Evolutionary conservation across 2,797 vertebrate species (phyloP).

Genomic region (Myiothlypis coronata): DNA sequence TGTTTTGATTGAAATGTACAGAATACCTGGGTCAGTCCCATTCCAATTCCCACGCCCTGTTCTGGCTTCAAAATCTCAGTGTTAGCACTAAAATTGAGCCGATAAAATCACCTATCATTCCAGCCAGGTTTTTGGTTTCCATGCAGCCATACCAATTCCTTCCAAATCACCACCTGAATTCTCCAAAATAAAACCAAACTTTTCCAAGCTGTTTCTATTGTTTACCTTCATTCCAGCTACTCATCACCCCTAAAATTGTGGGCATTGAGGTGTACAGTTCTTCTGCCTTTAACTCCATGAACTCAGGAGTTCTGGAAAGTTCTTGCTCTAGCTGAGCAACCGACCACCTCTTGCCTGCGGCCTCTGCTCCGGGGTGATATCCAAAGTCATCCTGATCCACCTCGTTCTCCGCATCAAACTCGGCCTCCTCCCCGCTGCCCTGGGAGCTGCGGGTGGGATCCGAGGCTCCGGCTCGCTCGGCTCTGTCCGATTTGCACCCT

Average conservation of each 20-base stretch:
- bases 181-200: not conserved
- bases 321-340: constrained; percentile 24
- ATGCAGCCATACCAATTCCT: not conserved
- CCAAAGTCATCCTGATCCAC: not conserved
- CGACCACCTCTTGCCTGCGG: not conserved
- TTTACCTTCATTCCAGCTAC: constrained; percentile 85
- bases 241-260: constrained; percentile 82
- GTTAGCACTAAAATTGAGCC: fast-evolving
- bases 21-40: not conserved
- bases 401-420: not conserved
- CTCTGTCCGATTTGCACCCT: not conserved
- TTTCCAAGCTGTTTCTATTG: not conserved
- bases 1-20: not conserved
- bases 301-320: constrained; percentile 43
- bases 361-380: not conserved
- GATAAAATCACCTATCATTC: not conserved
- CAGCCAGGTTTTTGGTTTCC: not conserved
- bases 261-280: constrained; percentile 84
- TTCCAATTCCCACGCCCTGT: not conserved
- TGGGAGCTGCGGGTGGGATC: not conserved
- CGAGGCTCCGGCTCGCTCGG: fast-evolving
- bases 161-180: not conserved
- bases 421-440: not conserved
- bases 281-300: constrained; percentile 84
- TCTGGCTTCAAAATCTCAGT: not conserved